A percentile compares a stretch with the other conserved stretches of the same genome.
These are phyloP conservation scores for Nemurella pictetii DNA, from an alignment of 2,888 invertebrate species.

Conservation along the genomic window DNA sequence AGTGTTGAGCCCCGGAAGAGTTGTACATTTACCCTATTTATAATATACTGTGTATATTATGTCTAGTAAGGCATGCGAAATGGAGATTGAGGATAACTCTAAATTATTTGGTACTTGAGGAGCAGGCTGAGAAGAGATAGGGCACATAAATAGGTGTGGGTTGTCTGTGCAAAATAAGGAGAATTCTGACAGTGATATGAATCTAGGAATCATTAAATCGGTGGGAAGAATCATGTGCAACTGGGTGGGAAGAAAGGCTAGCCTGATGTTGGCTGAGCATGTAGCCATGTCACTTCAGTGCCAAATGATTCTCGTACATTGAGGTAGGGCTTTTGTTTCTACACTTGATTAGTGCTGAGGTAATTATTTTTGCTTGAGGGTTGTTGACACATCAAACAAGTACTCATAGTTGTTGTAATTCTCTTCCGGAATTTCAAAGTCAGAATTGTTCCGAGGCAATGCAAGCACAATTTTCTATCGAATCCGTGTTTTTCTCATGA, in stretches of 20 bases:
- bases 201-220: not conserved
- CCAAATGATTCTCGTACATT: not conserved
- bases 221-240: not conserved
- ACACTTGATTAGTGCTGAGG: not conserved
- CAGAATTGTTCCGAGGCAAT: not conserved
- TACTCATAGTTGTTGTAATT: not conserved
- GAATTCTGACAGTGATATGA: not conserved
- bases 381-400: not conserved
- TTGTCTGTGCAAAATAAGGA: not conserved
- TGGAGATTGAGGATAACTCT: not conserved
- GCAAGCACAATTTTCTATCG: not conserved
- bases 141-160: not conserved
- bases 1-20: conserved; percentile 51
- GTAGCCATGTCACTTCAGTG: not conserved
- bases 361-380: not conserved
- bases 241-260: not conserved
- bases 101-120: not conserved
- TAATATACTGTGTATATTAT: conserved; percentile 7
- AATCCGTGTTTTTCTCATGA: not conserved
- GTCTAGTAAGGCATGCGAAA: not conserved
- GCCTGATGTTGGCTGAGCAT: not conserved
- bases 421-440: not conserved
- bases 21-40: not conserved
- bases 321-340: not conserved
- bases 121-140: not conserved